These are phyloP conservation scores for Piscicola geometra DNA, from an alignment of 2,888 invertebrate genomes.

Conservation along the genomic window DNA sequence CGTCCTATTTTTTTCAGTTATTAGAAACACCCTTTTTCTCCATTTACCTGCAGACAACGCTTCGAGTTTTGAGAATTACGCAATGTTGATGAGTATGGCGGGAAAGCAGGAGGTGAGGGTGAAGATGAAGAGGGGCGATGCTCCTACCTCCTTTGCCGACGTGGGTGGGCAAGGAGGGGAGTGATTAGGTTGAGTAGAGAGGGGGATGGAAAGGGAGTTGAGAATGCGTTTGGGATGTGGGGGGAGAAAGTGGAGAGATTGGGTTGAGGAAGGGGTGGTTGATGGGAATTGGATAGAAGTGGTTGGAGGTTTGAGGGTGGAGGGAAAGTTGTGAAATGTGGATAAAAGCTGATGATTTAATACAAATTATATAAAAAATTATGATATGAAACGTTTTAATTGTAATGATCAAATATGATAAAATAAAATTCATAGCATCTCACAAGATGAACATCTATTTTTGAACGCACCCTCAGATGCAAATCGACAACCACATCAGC, in stretches of 20 bases:
- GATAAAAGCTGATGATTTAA: no score
- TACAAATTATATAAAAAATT: no score
- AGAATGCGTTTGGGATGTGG: no score
- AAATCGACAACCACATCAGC: neutral
- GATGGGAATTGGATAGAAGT: no score
- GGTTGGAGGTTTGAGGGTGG: no score
- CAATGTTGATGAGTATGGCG: neutral
- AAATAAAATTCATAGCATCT: no score
- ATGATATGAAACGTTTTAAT: no score
- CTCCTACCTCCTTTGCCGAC: neutral
- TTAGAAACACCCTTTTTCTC: neutral
- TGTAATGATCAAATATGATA: no score
- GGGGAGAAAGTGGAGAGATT: neutral
- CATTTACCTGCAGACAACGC: neutral
- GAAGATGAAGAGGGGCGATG: conserved; percentile 1
- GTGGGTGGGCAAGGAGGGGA: neutral
- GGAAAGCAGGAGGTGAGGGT: conserved; percentile 6
- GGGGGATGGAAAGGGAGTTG: no score
- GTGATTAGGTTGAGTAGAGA: neutral
- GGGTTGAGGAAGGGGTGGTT: neutral
- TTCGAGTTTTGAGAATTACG: neutral
- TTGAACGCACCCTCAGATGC: conserved; percentile 3
- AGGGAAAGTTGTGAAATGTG: no score
- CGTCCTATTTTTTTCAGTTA: neutral
- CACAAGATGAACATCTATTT: no score